These are phyloP conservation scores for Acrobasis suavella DNA, from an alignment of 2,888 invertebrate genomes.

Conservation along the genomic window DNA sequence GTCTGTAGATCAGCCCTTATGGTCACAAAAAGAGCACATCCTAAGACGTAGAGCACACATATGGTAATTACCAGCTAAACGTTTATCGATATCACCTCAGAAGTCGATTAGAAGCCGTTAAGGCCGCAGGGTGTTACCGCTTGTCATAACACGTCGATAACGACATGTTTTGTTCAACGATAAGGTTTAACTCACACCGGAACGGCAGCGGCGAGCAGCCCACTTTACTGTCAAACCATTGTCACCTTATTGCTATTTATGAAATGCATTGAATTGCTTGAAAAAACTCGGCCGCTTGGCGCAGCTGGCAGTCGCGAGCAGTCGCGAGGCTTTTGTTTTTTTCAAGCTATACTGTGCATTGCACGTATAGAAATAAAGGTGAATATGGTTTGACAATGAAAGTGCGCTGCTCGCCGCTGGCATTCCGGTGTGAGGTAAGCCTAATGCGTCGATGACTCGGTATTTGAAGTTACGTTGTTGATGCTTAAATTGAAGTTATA, in stretches of 20 bases:
- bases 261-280: no score
- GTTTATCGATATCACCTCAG: slow-evolving; percentile 23
- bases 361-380: no score
- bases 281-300: no score
- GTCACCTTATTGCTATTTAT: no score
- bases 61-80: slow-evolving; percentile 24
- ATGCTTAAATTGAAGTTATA: neutral
- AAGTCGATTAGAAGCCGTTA: slow-evolving; percentile 16
- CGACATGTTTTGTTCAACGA: slow-evolving; percentile 14
- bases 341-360: no score
- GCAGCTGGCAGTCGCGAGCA: no score
- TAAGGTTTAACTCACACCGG: neutral
- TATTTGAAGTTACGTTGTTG: neutral
- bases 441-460: slow-evolving; percentile 1
- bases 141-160: slow-evolving; percentile 14
- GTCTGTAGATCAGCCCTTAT: neutral
- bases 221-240: no score
- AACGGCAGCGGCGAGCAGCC: no score
- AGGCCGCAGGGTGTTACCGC: neutral
- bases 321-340: no score
- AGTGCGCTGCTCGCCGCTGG: no score
- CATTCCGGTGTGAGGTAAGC: no score
- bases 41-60: neutral
- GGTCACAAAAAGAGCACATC: neutral
- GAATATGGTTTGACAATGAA: no score